A percentile compares a stretch with the other conserved stretches of the same genome.
These are phyloP conservation scores for Bubo blakistoni DNA, from an alignment of 2,113 vertebrate species.

Conservation along the genomic window DNA sequence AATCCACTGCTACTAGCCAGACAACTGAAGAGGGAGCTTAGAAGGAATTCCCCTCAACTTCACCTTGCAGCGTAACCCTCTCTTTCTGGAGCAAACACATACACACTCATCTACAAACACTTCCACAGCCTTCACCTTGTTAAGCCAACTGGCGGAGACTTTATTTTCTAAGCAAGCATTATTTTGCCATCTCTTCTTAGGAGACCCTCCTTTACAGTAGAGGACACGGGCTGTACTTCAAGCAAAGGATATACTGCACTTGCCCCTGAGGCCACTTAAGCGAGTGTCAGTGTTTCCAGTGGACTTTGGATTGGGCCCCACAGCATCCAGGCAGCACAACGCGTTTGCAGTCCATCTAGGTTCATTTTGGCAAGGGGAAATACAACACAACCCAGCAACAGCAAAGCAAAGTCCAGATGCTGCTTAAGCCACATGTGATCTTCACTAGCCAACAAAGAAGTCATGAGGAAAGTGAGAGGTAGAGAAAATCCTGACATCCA, in stretches of 20 bases:
- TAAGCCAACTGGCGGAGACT: background rate
- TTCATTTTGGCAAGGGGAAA: slow-evolving; percentile 35
- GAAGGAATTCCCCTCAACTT: slow-evolving; percentile 56
- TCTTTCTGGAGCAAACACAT: background rate
- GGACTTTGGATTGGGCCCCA: slow-evolving; percentile 48
- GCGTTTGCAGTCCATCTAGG: slow-evolving; percentile 29
- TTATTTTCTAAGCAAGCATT: background rate
- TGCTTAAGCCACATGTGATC: slow-evolving; percentile 38
- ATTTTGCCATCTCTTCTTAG: background rate
- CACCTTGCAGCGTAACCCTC: slow-evolving; percentile 24
- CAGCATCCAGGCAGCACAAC: slow-evolving; percentile 36
- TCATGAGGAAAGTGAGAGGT: slow-evolving; percentile 7
- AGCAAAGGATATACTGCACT: background rate
- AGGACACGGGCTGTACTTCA: background rate
- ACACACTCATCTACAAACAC: background rate
- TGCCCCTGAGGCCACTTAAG: slow-evolving; percentile 2
- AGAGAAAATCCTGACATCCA: slow-evolving; percentile 20
- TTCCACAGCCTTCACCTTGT: background rate
- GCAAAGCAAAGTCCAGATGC: slow-evolving; percentile 48
- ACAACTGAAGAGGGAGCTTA: background rate
- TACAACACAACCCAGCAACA: slow-evolving; percentile 3
- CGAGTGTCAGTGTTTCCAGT: background rate
- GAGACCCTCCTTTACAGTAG: background rate
- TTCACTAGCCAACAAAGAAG: slow-evolving; percentile 42
- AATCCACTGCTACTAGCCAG: slow-evolving; percentile 16